Evolutionary conservation across 2,797 vertebrate genomes (phyloP), one percentile per base, ranked within the genome.

Genomic region (Brachyrhaphis roseni): DNA sequence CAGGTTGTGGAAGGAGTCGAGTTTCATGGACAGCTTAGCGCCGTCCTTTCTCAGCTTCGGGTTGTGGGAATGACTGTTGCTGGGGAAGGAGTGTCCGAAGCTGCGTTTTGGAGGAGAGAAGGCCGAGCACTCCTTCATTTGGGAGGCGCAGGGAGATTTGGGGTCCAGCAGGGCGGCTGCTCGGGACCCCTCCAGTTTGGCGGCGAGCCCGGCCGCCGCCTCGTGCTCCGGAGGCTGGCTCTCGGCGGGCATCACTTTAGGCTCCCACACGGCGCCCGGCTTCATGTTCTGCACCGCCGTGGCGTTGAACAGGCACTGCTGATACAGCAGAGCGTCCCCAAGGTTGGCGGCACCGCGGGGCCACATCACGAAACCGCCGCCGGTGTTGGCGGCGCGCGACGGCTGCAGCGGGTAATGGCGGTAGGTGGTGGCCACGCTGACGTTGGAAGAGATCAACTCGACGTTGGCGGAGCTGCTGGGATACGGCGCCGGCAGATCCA

Each of bases 391-490:
- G 0, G 89, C 82, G 2, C 92, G 79, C 0, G 91, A 49, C 0
- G 97, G 95, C 70, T 97, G 92, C 71, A 98, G 88, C 0, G 98
- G 98, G 91, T 98, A 99, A 77, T 98, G 98, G 76, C 98, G 96
- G 87, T 98, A 99, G 15, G 98, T 98, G 3, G 98, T 95, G 78
- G 98, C 98, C 88, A 99, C 97, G 41, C 98, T 98, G 75, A 99
- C 97, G 46, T 99, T 99, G 8, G 98, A 99, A 68, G 98, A 98
- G 93, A 99, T 98, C 20, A 99, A 96, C 92, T 99, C 98, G 77
- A 98, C 96, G 72, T 98, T 98, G 77, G 96, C 96, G 0, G 97
- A 90, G 59, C 95, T 94, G 0, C 89, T 11, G 1, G 90, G 86
- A 90, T 98, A 99, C 88, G 97, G 97, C 96, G 97, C 94, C 8